Base-by-base conservation (phyloP, 2,113 vertebrate species). In the Cisticola juncidis region DNA sequence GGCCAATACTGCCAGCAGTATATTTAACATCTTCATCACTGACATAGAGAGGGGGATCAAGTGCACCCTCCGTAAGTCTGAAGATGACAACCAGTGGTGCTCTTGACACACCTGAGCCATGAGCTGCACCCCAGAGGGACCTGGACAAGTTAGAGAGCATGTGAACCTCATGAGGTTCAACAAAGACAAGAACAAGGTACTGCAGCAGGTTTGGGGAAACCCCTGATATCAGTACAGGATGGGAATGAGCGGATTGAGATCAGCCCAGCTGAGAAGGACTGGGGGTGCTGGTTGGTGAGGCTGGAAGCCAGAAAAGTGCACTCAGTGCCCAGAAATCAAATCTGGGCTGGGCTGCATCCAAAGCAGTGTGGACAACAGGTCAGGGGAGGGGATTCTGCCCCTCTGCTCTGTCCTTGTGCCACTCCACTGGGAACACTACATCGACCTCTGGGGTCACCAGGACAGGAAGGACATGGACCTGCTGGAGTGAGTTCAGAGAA, bases 31-130 rank as follows among this genome's bases (percentile, higher is more conserved):
- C 14, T 61, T 76, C 26, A 44, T 20, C 38, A 35, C 1, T 25
- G 17, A 9, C 25, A 12, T 2, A 18, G 25, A 20, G 1, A 23
- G 7, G 24, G 48, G 14, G 31, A 54, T 40, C 1, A 6, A 35
- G 13, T 22, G 19, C 13, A 38, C 15, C 17, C 47, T 70, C 23
- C 31, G 19, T 21, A 31, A 26, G 9, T 47, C 45, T 74, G 36
- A 26, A 58, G 24, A 35, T 6, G 9, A 22, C 17, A 62, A 10
- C 5, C 28, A 33, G 14, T 23, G 23, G 7, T 51, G 42, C 3
- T 6, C 17, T 9, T 65, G 40, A n/a, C 25, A 50, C 2, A 4
- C 14, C 5, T 4, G 6, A 53, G 9, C 0, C 1, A 47, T 1
- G 19, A 15, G 26, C 21, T 57, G 20, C 14, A 45, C 40, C 71